phyloP scores from a whole-genome alignment of 2,113 vertebrate species.

The Euleptes europaea region DNA sequence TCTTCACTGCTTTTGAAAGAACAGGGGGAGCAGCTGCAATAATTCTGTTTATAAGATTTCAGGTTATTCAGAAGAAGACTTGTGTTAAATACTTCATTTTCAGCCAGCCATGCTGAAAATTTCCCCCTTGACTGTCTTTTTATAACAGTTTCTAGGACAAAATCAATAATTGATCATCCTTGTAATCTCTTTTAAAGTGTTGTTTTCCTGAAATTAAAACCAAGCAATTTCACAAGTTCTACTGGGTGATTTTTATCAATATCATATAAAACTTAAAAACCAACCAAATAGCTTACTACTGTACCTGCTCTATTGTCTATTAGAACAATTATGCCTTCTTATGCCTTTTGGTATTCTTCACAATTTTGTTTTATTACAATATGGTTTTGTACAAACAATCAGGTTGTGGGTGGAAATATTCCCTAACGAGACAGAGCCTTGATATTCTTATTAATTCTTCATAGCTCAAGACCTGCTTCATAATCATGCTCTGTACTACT shows the following conservation, averaged over 20 bases:
- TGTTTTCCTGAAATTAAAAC: slow-evolving; percentile 48
- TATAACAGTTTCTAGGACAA: slow-evolving; percentile 18
- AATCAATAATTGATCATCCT: slow-evolving; percentile 44
- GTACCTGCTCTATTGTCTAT: slow-evolving; percentile 4
- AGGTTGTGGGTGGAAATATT: slow-evolving; percentile 4
- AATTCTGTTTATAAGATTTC: slow-evolving; percentile 23
- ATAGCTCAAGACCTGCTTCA: background rate
- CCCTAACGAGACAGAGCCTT: background rate
- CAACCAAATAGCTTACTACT: slow-evolving; percentile 7
- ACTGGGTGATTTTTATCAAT: background rate
- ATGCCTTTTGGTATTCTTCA: background rate
- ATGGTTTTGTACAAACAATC: background rate
- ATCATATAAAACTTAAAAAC: slow-evolving; percentile 27
- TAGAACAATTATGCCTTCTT: background rate
- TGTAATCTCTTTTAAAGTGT: slow-evolving; percentile 21
- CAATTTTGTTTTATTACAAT: slow-evolving; percentile 27
- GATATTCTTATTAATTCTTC: slow-evolving; percentile 9
- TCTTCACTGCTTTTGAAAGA: background rate
- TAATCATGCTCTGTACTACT: background rate
- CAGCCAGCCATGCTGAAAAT: slow-evolving; percentile 19
- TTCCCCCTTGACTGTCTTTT: slow-evolving; percentile 15
- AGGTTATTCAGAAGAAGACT: slow-evolving; percentile 7
- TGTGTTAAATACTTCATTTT: slow-evolving; percentile 22
- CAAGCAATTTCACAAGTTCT: background rate
- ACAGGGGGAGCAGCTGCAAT: background rate